Percentiles rank a stretch among this genome's conserved stretches.
Evolutionary conservation across 1,140 invertebrate genomes (phyloP).

Genomic region (Leptinotarsa undecemlineata): DNA sequence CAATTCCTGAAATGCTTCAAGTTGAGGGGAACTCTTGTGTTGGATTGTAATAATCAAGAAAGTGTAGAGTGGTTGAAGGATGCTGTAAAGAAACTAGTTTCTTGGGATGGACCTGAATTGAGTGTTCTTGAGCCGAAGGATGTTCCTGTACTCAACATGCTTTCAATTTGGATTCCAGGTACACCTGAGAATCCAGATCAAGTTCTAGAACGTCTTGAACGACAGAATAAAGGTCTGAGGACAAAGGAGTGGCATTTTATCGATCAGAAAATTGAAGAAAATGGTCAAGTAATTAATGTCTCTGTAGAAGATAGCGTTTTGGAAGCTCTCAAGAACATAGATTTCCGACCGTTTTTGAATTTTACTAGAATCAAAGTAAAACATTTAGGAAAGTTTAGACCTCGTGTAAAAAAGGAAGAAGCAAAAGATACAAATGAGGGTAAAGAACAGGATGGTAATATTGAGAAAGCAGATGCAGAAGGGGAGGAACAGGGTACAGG

Average conservation of each 20-base stretch:
- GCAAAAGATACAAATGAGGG: background rate
- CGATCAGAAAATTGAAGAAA: background rate
- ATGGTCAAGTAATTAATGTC: constrained; percentile 10
- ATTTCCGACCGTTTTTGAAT: constrained; percentile 12
- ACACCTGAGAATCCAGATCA: constrained; percentile 10
- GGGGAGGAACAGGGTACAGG: background rate
- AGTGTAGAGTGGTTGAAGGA: constrained; percentile 17
- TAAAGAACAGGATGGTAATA: background rate
- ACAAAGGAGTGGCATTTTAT: constrained; percentile 16
- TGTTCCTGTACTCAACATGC: constrained; percentile 6
- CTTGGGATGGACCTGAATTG: constrained; percentile 15
- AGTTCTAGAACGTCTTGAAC: constrained; percentile 15
- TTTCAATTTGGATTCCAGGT: constrained; percentile 13
- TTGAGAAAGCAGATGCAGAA: background rate
- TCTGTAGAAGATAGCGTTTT: constrained; percentile 7
- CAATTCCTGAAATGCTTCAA: constrained; percentile 15
- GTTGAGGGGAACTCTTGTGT: background rate
- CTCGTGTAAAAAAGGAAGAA: constrained; percentile 4
- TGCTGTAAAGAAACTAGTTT: background rate
- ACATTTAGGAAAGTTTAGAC: constrained; percentile 9
- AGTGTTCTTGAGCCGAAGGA: constrained; percentile 2
- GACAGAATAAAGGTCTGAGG: constrained; percentile 18
- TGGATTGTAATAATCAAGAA: constrained; percentile 18
- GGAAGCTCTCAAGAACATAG: constrained; percentile 11
- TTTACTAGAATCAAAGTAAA: constrained; percentile 20